Evolutionary conservation across 35 echinoderm and acorn worm genomes (phyloP), one percentile per base, ranked within the genome.

Genomic region (Apostichopus californicus): DNA sequence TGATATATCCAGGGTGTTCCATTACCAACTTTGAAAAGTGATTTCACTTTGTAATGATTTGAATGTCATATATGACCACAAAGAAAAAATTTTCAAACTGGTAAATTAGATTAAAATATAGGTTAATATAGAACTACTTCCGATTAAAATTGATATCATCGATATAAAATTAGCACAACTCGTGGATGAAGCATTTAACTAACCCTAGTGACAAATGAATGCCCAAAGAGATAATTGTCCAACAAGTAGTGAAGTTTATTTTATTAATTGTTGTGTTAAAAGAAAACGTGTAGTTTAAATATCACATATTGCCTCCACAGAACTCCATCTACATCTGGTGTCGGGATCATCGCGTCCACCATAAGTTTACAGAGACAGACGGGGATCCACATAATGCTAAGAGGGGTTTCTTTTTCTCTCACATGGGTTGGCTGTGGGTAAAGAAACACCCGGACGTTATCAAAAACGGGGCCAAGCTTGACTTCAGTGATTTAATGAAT

Each of bases 331-430:
- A 78, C 46, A 93, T 93, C 28, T 97, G 96, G 96, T 75, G 90
- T 23, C 86, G 96, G 9, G 93, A 94, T 56, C 96, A 97, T 80
- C 90, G 96, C 9, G 93, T 95, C 8, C 96, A 97, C 87, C 96
- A 97, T 79, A 97, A 97, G 91, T 97, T 89, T 63, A 94, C 96
- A 11, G 96, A 97, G 73, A 97, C 96, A 0, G 92, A 97, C 56
- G 96, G 93, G 6, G 96, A 97, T 63, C 96, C 96, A 28, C 96
- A 97, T 86, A 97, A 97, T 86, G 96, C 96, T 11, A 90, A 92
- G 6, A 83, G 96, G n/a, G 96, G 96, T 0, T 97, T 97, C 91
- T 97, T 97, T 71, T 97, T 97, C 87, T 80, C 96, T 28, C 96
- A 97, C 81, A 71, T 94, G 18, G 96, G 96, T n/a, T 97, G 96